These are phyloP conservation scores for Rhabdomys dilectus DNA, from an alignment of 2,113 vertebrate genomes.

Conservation along the genomic window DNA sequence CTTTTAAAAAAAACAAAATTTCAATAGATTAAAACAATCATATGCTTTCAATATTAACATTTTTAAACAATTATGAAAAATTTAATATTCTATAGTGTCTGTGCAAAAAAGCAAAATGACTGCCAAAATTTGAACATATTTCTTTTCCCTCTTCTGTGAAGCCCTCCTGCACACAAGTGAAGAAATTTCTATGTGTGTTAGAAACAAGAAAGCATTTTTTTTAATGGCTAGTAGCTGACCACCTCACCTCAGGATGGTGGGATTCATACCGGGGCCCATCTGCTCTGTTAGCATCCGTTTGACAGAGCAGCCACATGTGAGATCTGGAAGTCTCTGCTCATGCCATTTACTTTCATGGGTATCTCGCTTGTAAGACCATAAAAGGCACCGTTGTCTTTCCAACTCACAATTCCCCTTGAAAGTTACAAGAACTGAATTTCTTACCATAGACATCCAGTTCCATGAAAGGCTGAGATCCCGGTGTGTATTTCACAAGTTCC, in stretches of 20 bases:
- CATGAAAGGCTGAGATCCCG: not conserved
- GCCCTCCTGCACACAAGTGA: conserved; percentile 66
- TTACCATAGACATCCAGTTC: not conserved
- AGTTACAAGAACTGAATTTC: conserved; percentile 51
- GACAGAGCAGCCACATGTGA: not conserved
- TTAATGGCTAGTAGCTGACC: conserved; percentile 53
- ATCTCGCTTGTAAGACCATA: conserved; percentile 5
- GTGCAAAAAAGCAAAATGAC: conserved; percentile 42
- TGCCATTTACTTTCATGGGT: conserved; percentile 58
- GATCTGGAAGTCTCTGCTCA: conserved; percentile 42
- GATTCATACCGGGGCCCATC: conserved; percentile 37
- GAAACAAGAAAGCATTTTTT: conserved; percentile 69
- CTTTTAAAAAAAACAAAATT: not conserved
- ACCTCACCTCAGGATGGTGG: not conserved
- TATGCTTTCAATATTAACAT: not conserved
- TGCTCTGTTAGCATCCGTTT: conserved; percentile 67
- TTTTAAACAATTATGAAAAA: not conserved
- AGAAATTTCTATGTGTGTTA: conserved; percentile 75
- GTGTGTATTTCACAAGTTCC: not conserved
- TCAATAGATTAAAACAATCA: not conserved
- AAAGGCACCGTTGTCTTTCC: conserved; percentile 14
- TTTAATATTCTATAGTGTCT: conserved; percentile 23
- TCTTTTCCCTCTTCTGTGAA: conserved; percentile 43
- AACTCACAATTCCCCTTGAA: conserved; percentile 52
- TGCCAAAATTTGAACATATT: conserved; percentile 23